Base-by-base conservation (phyloP, 2,113 vertebrate species). In the Cyprinus carpio region DNA sequence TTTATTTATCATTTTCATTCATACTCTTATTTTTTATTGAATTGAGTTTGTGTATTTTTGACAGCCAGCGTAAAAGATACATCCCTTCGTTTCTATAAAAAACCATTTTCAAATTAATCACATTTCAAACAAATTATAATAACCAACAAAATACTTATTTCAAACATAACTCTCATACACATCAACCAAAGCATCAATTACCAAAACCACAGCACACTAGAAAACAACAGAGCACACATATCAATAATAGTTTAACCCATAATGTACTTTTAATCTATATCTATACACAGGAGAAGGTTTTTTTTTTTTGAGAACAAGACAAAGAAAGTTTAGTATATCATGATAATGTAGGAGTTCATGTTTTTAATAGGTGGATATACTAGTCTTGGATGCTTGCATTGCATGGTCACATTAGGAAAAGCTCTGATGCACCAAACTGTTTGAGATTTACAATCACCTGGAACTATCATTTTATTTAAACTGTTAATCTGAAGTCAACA, bases 1-100 rank as follows among this genome's bases (percentile, higher is more conserved):
- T 88, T 89, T 84, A 89, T 89, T 81, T 69, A 40, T 82, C 72
- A 49, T 86, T 51, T 82, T 23, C 23, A 23, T 82, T 54, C 27
- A 29, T 34, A 65, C 7, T 3, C 62, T 25, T 67, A 27, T 65
- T 76, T 75, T 27, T 76, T 69, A 27, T 80, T 72, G 40, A 5
- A 71, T 23, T 40, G 2, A 72, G 23, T 23, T 40, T 37, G 23
- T 40, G 20, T 23, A 40, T 40, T 71, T 37, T 71, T 71, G 31
- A 31, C 16, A 71, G n/a, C 11, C 25, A 12, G 18, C 5, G 3
- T 72, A 72, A 72, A 40, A n/a, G 7, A 72, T n/a, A 13, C 20
- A 72, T 71, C 18, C 18, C 20, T 3, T 40, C 5, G 10, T 40
- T 71, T 71, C 31, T 71, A 10, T 4, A 40, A n/a, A 34, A 37